Conservation (phyloP, 1,140 invertebrate species). For the Drosophila ercepeae region DNA sequence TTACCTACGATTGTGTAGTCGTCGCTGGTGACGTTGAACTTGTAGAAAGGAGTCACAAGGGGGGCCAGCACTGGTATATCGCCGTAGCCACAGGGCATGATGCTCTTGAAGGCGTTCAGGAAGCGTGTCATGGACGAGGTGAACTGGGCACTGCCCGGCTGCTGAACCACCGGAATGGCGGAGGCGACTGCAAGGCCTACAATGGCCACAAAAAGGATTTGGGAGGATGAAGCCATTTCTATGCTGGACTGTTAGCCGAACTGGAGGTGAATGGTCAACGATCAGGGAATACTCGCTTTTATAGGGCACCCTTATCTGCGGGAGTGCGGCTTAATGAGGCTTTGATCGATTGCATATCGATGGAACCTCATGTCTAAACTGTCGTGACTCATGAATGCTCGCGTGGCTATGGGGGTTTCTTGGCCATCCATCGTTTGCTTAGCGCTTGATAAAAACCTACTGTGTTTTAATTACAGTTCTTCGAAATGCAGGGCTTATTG, state of each 20-base stretch:
- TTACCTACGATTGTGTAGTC: conserved; percentile 43
- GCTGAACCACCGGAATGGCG: conserved; percentile 28
- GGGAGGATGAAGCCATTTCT: conserved; percentile 34
- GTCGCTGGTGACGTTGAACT: conserved; percentile 25
- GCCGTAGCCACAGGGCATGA: conserved; percentile 62
- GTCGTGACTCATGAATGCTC: background rate
- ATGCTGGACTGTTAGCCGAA: conserved; percentile 7
- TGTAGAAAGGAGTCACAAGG: conserved; percentile 16
- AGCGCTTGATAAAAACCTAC: background rate
- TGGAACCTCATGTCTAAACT: conserved; percentile 4
- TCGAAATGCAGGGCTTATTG: background rate
- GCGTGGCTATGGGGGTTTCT: background rate
- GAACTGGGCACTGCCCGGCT: conserved; percentile 30
- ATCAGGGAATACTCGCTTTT: background rate
- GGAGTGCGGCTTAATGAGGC: background rate
- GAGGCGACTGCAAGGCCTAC: conserved; percentile 25
- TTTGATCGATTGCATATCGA: conserved; percentile 49
- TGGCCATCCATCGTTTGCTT: background rate
- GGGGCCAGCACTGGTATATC: conserved; percentile 55
- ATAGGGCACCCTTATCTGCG: conserved; percentile 20
- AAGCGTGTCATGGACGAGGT: conserved; percentile 38
- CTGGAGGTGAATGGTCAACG: conserved; percentile 10
- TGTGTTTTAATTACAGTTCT: background rate
- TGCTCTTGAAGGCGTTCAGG: conserved; percentile 46
- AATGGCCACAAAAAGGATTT: conserved; percentile 36